These are phyloP conservation scores for Tupiocoris notatus DNA, from an alignment of 2,888 invertebrate species.

Conservation along the genomic window DNA sequence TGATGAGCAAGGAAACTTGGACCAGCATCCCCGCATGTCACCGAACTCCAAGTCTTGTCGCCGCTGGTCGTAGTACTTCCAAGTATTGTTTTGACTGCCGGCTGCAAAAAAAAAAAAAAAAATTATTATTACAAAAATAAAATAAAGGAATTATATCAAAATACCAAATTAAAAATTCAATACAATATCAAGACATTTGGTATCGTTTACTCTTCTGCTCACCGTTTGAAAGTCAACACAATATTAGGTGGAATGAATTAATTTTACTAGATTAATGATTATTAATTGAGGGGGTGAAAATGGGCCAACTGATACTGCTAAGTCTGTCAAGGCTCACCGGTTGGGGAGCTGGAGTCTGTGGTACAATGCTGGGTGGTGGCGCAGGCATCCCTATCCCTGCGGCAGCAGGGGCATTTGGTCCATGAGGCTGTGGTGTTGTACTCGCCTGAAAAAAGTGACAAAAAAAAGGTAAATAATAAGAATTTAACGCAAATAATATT, in stretches of 20 bases:
- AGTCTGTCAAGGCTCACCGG: slow-evolving; percentile 41
- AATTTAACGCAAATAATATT: too few species aligned
- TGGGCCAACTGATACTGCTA: too few species aligned
- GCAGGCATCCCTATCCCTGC: slow-evolving; percentile 44
- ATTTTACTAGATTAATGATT: too few species aligned
- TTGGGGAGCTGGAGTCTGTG: slow-evolving; percentile 42
- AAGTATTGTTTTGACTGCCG: slow-evolving; percentile 44
- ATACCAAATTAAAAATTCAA: too few species aligned
- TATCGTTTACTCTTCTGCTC: too few species aligned
- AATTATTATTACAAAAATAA: background rate
- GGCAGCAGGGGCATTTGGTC: slow-evolving; percentile 47
- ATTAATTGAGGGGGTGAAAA: too few species aligned
- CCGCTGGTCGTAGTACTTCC: slow-evolving; percentile 41
- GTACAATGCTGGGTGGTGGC: slow-evolving; percentile 49
- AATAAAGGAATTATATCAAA: too few species aligned
- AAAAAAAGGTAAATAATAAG: too few species aligned
- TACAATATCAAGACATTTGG: too few species aligned
- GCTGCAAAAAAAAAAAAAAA: slow-evolving; percentile 20
- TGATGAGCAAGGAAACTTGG: slow-evolving; percentile 63
- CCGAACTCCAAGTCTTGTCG: slow-evolving; percentile 57
- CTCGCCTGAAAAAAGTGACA: slow-evolving; percentile 25
- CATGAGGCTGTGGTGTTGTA: slow-evolving; percentile 24
- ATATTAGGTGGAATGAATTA: too few species aligned
- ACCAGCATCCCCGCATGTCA: slow-evolving; percentile 51
- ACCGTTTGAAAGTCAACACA: too few species aligned